A percentile compares a stretch with the other conserved stretches of the same genome.
These are phyloP conservation scores for Xiphophorus hellerii DNA, from an alignment of 2,113 vertebrate genomes.

Conservation along the genomic window DNA sequence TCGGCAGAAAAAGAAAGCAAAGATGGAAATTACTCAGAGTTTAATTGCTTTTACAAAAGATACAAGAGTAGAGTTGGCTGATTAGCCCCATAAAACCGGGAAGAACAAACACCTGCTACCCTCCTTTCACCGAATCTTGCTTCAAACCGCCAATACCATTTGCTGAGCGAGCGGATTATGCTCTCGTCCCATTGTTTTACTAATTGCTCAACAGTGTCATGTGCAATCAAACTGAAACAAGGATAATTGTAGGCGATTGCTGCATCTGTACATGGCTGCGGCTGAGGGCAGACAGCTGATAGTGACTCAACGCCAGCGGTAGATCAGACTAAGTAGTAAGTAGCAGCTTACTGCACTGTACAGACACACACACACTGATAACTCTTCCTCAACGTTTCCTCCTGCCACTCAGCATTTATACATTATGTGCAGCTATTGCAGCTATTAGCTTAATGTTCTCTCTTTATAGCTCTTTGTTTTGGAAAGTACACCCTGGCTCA, in stretches of 20 bases:
- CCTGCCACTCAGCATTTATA: no score
- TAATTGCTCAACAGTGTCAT: conserved; percentile 62
- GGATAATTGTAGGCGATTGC: conserved; percentile 45
- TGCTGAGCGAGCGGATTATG: conserved; percentile 38
- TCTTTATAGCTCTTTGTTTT: no score
- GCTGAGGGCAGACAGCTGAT: conserved; percentile 33
- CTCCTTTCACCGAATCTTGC: conserved; percentile 4
- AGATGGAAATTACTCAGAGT: conserved; percentile 41
- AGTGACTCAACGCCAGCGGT: conserved; percentile 5
- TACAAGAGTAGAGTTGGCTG: neutral
- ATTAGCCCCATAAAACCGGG: neutral
- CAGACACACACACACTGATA: neutral
- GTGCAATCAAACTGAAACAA: conserved; percentile 66
- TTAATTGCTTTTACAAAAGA: neutral
- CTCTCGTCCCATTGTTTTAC: conserved; percentile 49
- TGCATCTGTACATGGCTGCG: conserved; percentile 40
- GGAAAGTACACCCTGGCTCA: no score
- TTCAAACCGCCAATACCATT: conserved; percentile 40
- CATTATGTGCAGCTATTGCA: no score
- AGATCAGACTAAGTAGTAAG: neutral
- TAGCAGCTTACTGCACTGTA: neutral
- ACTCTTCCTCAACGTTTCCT: no score
- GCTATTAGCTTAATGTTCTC: no score
- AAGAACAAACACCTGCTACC: conserved; percentile 48
- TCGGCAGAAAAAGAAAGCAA: conserved; percentile 19